Base-by-base conservation (phyloP, 1,140 invertebrate species). In the Diorhabda elongata region DNA sequence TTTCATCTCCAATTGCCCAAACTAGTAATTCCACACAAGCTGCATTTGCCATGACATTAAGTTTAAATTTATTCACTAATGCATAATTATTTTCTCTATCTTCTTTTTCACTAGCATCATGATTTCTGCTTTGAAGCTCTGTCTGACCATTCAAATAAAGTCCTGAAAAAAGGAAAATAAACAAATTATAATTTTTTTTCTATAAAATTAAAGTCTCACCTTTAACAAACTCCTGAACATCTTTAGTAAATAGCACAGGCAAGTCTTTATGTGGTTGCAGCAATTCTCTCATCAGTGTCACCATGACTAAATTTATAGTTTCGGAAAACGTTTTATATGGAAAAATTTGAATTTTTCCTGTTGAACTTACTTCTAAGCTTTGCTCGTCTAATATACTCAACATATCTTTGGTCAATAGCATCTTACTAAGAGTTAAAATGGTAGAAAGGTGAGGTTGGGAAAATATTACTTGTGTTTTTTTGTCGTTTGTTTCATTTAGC, bases 1-100 rank as follows among this genome's bases (percentile, higher is more conserved):
- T 94, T 85, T 98, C 97, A 83, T 98, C 96, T 2, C 91, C 90
- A 74, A 97, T 96, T 7, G 96, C 95, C 97, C 97, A 99, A 44
- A 99, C 96, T 3, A 99, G 85, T 0, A 99, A 86, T 82, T 99
- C 96, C 2, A 99, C 94, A 81, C 97, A 99, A 9, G 96, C 95
- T 3, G 97, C 96, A 84, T 98, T 98, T 0, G 95, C 95, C 87
- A 96, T 95, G 0, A 99, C 94, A 79, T 97, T 97, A 44, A 98
- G 90, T 84, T 97, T 97, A 77, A 96, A 95, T 78, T 92, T 92
- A 82, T 96, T 96, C 3, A 96, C 89, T 0, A 91, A 88, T 2
- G 87, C 86, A 74, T 84, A 90, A 81, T 92, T 92, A 62, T 85
- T 90, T 76, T 94, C 92, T n/a, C 88, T 83, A 68, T 92, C 89